Evolutionary conservation across 2,888 invertebrate species (phyloP), one percentile per base, ranked within the genome.

Genomic region (Apotomis capreana): DNA sequence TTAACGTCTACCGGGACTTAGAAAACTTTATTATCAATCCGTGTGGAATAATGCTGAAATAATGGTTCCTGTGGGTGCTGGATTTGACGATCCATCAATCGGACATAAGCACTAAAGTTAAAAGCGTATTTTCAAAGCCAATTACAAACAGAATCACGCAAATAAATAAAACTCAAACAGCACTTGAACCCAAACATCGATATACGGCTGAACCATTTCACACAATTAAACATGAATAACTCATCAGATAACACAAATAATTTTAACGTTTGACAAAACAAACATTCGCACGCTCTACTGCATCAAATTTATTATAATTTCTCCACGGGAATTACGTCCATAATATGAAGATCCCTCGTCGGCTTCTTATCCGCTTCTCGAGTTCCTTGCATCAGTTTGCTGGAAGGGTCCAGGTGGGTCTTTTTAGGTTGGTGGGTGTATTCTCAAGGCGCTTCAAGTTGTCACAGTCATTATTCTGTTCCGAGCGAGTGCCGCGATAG

Each of bases 401-500:
- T 9, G 52, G 61, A 46, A 68, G 68, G 75, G 37, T 51, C 58
- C n/a, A 15, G 46, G 26, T 44, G 72, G 73, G 55, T 64, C 74
- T 49, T 49, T 8, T 68, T 70, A 68, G 40, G 36, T 54, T 74
- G 74, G 75, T 69, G 74, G 81, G 80, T 78, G 52, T 74, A 76
- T 78, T 76, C 78, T 78, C 78, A 81, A 84, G 86, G 84, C 81
- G 83, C 79, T 80, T 79, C 80, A 76, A 80, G 81, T 83, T 81
- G 83, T 82, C 83, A 80, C 79, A 80, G 81, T 87, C 84, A 86
- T 89, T 89, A 88, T 86, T 82, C 77, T 79, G 87, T 87, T 87
- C 82, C 84, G 82, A 81, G 81, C 79, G 81, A 81, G 77, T 79
- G 83, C 83, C 78, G 78, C 77, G 80, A 85, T 78, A 77, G 74